Evolutionary conservation across 1,140 invertebrate genomes (phyloP).

Genomic region (Drosophila oshimai): DNA sequence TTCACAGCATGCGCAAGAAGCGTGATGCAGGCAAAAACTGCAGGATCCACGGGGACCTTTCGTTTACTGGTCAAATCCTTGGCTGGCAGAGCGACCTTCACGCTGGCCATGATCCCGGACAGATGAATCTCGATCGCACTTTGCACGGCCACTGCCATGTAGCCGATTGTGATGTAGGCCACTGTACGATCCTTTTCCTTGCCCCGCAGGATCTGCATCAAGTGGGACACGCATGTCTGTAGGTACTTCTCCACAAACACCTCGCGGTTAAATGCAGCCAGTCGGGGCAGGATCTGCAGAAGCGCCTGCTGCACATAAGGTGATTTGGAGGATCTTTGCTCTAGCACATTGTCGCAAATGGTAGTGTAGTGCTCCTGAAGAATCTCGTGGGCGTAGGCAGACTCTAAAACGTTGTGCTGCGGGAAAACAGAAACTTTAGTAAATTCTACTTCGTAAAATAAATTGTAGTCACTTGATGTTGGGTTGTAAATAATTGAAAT

Average conservation of each 20-base stretch:
- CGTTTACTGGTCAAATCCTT: slow-evolving; percentile 90
- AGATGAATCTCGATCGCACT: slow-evolving; percentile 91
- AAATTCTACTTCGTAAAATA: too few species aligned
- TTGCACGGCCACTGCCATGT: slow-evolving; percentile 95
- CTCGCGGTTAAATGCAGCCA: slow-evolving; percentile 96
- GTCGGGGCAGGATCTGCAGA: slow-evolving; percentile 93
- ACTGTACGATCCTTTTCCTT: slow-evolving; percentile 92
- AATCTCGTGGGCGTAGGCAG: slow-evolving; percentile 92
- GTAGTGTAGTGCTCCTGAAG: slow-evolving; percentile 93
- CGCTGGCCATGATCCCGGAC: slow-evolving; percentile 93
- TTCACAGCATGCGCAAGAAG: slow-evolving; percentile 94
- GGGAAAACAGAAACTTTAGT: not conserved
- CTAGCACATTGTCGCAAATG: slow-evolving; percentile 91
- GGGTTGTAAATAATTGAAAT: too few species aligned
- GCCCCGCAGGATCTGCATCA: slow-evolving; percentile 89
- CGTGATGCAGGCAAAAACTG: slow-evolving; percentile 97
- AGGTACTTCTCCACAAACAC: slow-evolving; percentile 92
- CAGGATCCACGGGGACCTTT: slow-evolving; percentile 90
- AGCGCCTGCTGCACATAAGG: slow-evolving; percentile 94
- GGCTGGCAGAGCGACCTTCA: slow-evolving; percentile 91
- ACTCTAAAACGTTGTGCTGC: slow-evolving; percentile 87
- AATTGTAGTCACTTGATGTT: too few species aligned
- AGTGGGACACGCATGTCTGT: slow-evolving; percentile 89
- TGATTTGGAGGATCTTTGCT: slow-evolving; percentile 89
- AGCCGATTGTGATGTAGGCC: slow-evolving; percentile 95